Conservation (phyloP, 2,113 vertebrate genomes). For the Agapornis roseicollis region DNA sequence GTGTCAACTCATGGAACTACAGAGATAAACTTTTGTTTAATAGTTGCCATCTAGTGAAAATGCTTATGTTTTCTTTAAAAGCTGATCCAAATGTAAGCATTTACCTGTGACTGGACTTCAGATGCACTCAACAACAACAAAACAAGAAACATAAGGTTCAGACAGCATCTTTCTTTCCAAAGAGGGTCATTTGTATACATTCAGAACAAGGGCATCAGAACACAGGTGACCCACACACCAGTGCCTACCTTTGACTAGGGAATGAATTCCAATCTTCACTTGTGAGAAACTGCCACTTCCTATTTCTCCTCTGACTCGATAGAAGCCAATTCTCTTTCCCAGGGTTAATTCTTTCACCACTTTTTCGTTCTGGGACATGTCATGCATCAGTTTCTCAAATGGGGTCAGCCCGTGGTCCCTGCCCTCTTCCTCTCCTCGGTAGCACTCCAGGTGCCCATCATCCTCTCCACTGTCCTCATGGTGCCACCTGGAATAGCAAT, state of each 20-base stretch:
- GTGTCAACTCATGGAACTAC: not conserved
- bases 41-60: not conserved
- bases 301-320: conserved; percentile 92
- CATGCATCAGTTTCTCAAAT: conserved; percentile 89
- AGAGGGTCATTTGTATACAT: not conserved
- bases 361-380: conserved; percentile 94
- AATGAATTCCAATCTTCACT: conserved; percentile 95
- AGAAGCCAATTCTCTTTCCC: conserved; percentile 95
- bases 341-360: conserved; percentile 90
- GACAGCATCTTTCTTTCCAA: not conserved
- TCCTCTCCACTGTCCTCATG: conserved; percentile 84
- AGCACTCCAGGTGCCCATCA: conserved; percentile 30
- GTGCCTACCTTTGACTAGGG: conserved; percentile 90
- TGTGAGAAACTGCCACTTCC: conserved; percentile 98
- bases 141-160: not conserved
- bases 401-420: conserved; percentile 82
- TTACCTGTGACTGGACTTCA: not conserved
- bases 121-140: not conserved
- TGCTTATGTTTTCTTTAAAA: not conserved
- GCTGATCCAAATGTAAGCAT: not conserved
- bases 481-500: conserved; percentile 76
- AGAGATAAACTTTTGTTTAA: fast-evolving
- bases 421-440: conserved; percentile 76
- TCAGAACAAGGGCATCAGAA: not conserved
- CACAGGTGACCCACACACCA: not conserved